Evolutionary conservation across 2,888 invertebrate species (phyloP), one percentile per base, ranked within the genome.

Genomic region (Zhuqinia jingwanae): DNA sequence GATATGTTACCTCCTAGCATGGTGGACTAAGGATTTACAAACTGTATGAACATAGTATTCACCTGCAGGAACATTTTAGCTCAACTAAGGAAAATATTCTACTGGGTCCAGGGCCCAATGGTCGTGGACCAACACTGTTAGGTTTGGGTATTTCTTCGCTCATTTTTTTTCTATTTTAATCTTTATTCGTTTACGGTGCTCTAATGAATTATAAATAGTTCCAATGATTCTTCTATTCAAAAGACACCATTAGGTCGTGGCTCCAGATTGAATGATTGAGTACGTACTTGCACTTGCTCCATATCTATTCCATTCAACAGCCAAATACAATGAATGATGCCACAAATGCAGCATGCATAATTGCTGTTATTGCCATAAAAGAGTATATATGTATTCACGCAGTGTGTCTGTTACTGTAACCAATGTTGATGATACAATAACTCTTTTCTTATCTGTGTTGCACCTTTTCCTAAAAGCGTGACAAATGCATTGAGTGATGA

Each of bases 31-130:
- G 6, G 8, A 13, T 10, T 2, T 15, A 13, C 50, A 3, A 15
- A 50, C 6, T 30, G 30, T 15, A 27, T 25, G 13, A 73, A n/a
- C n/a, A n/a, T n/a, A n/a, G n/a, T n/a, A 50, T 73, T 65, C 47
- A 88, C 88, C 87, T 79, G 87, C 88, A 80, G 0, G 77, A 47
- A 68, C 87, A 85, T 30, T 85, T 60, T 8, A 88, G 8, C 50
- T 88, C 88, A n/a, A 88, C 60, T 68, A 88, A 58, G 13, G 86
- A 65, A 56, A 53, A 60, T n/a, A 88, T 60, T 77, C 88, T 79
- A 68, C 60, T 77, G 17, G 88, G 87, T 20, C 87, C 73, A 73
- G 73, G 73, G 22, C 73, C 88, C 36, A 88, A 81, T 20, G 77
- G 80, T 5, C 81, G 80, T 8, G 88, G 85, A n/a, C 88, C 88